Percentiles rank a stretch among this genome's conserved stretches.
Conservation (phyloP, 2,113 vertebrate genomes). For the Entomyzon cyanotis region DNA sequence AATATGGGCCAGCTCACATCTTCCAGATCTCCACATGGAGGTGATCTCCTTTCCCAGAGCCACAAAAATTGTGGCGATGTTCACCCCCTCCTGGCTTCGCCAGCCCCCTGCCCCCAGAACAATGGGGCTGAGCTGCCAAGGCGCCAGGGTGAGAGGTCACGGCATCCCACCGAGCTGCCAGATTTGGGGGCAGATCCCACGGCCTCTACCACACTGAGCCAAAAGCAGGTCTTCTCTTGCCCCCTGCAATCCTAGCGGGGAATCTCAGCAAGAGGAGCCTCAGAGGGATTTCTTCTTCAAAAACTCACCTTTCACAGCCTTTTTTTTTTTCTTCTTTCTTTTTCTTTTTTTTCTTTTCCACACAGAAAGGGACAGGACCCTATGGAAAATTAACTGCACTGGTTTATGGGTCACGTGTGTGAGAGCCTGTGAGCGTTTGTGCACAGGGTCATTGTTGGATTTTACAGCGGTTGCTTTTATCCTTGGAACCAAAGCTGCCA, state of each 20-base stretch:
- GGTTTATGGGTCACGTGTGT: neutral
- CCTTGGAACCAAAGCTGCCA: slow-evolving; percentile 13
- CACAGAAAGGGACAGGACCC: neutral
- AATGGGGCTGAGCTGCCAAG: slow-evolving; percentile 36
- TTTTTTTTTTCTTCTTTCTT: neutral
- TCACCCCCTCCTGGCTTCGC: neutral
- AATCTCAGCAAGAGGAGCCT: neutral
- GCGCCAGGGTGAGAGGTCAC: slow-evolving; percentile 31
- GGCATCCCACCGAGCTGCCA: slow-evolving; percentile 14
- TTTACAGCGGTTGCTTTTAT: slow-evolving; percentile 19
- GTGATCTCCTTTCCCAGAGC: neutral
- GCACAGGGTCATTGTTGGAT: neutral
- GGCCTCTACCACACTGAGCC: slow-evolving; percentile 25
- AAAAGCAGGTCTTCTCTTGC: slow-evolving; percentile 46
- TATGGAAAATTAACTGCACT: slow-evolving; percentile 37
- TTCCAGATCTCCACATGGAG: neutral
- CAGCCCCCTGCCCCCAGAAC: neutral
- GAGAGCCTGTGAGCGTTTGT: neutral
- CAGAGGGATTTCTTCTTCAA: slow-evolving; percentile 17
- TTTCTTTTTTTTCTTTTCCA: neutral
- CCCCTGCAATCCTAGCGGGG: slow-evolving; percentile 32
- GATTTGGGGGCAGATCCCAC: slow-evolving; percentile 59
- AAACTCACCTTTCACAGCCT: slow-evolving; percentile 27
- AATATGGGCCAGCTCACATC: neutral
- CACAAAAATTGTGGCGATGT: neutral